phyloP scores from a whole-genome alignment of 2,113 vertebrate genomes.

The Pseudopipra pipra region DNA sequence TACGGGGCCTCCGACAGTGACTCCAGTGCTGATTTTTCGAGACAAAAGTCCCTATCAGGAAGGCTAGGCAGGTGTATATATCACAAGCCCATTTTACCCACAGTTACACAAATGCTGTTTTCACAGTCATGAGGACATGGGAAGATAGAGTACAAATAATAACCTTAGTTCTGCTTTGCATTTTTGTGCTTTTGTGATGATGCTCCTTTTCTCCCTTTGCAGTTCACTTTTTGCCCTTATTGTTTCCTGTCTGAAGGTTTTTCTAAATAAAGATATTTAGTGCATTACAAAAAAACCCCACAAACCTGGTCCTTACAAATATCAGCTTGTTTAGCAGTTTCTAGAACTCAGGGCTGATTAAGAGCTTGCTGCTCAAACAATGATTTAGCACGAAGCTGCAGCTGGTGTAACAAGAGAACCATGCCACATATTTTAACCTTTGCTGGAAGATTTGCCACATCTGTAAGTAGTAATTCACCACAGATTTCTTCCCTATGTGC shows the following conservation, averaged over 20 bases:
- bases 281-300: background rate
- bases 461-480: conserved; percentile 49
- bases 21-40: background rate
- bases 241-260: background rate
- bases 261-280: background rate
- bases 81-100: background rate
- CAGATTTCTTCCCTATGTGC: conserved; percentile 5
- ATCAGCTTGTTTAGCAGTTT: conserved; percentile 40
- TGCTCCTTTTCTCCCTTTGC: background rate
- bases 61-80: background rate
- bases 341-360: background rate
- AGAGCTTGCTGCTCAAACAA: conserved; percentile 41
- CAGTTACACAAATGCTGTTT: background rate
- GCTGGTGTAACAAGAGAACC: conserved; percentile 43
- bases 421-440: conserved; percentile 50
- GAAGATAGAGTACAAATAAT: background rate
- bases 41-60: background rate
- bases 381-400: conserved; percentile 37
- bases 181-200: background rate
- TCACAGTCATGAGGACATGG: background rate
- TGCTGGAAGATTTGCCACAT: conserved; percentile 52
- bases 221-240: background rate
- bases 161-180: background rate
- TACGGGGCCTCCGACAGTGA: background rate
- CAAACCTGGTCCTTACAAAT: background rate